A percentile compares a stretch with the other conserved stretches of the same genome.
Conservation (phyloP, 2,113 vertebrate genomes). For the Hystrix brachyura region DNA sequence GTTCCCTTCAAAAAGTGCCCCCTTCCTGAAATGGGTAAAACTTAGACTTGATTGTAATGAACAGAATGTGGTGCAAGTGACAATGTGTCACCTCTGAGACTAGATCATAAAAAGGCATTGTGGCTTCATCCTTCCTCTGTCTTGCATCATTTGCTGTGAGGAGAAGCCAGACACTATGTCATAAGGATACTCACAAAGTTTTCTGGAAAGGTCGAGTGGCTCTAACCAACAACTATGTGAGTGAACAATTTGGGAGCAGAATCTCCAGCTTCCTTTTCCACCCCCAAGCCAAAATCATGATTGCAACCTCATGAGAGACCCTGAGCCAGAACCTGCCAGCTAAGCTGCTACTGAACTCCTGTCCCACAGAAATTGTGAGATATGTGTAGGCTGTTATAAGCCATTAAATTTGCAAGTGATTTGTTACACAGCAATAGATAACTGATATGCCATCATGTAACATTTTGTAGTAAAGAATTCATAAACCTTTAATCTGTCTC, state of each 20-base stretch:
- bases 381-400: constrained; percentile 28
- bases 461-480: constrained; percentile 45
- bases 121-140: constrained; percentile 25
- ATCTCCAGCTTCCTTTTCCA: background rate
- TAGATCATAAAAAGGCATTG: constrained; percentile 30
- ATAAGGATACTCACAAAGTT: background rate
- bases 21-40: constrained; percentile 1
- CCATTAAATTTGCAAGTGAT: constrained; percentile 2
- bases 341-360: background rate
- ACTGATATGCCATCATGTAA: background rate
- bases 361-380: constrained; percentile 32
- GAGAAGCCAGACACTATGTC: background rate
- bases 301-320: background rate
- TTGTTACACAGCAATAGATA: constrained; percentile 5
- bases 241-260: background rate
- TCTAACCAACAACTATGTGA: background rate
- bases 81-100: background rate
- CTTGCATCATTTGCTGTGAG: constrained; percentile 15
- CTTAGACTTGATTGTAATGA: background rate
- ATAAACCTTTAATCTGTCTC: constrained; percentile 33
- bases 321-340: background rate
- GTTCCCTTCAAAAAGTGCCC: background rate
- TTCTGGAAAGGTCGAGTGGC: background rate
- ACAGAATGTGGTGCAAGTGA: constrained; percentile 39
- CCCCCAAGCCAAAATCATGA: background rate